Conservation (phyloP, 2,888 invertebrate genomes). For the Oligia strigilis region DNA sequence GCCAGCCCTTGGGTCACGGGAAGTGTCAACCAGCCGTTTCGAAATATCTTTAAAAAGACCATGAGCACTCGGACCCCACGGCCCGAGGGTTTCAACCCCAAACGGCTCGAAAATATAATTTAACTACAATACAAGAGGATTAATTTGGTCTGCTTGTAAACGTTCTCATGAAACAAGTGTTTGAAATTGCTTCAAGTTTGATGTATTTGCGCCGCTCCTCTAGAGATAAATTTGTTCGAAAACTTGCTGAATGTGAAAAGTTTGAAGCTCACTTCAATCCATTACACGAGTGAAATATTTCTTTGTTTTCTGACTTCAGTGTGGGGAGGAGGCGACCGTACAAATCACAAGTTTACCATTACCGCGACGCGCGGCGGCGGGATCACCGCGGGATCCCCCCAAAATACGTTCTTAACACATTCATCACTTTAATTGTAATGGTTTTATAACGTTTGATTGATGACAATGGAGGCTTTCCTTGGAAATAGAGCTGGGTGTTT, state of each 20-base stretch:
- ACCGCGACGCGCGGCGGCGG: slow-evolving; percentile 53
- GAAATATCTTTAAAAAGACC: no score
- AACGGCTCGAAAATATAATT: no score
- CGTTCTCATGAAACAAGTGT: slow-evolving; percentile 87
- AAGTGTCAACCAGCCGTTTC: no score
- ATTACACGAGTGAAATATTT: slow-evolving; percentile 90
- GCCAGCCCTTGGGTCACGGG: no score
- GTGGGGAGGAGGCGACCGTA: slow-evolving; percentile 80
- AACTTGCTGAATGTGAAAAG: slow-evolving; percentile 90
- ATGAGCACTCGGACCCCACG: no score
- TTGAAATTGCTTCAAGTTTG: slow-evolving; percentile 89
- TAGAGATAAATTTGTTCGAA: slow-evolving; percentile 89
- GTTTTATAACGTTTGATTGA: slow-evolving; percentile 74
- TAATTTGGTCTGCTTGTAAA: slow-evolving; percentile 83
- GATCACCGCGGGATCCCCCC: slow-evolving; percentile 50
- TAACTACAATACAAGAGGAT: slow-evolving; percentile 62
- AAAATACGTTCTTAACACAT: slow-evolving; percentile 69
- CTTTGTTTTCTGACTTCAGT: slow-evolving; percentile 88
- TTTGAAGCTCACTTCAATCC: slow-evolving; percentile 90
- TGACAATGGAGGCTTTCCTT: slow-evolving; percentile 55
- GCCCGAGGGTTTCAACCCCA: no score
- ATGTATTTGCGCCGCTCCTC: slow-evolving; percentile 88
- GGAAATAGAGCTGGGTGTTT: slow-evolving; percentile 48
- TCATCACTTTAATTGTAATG: slow-evolving; percentile 69
- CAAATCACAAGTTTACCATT: slow-evolving; percentile 86